Evolutionary conservation across 2,888 invertebrate genomes (phyloP).

Genomic region (Spisula solida): DNA sequence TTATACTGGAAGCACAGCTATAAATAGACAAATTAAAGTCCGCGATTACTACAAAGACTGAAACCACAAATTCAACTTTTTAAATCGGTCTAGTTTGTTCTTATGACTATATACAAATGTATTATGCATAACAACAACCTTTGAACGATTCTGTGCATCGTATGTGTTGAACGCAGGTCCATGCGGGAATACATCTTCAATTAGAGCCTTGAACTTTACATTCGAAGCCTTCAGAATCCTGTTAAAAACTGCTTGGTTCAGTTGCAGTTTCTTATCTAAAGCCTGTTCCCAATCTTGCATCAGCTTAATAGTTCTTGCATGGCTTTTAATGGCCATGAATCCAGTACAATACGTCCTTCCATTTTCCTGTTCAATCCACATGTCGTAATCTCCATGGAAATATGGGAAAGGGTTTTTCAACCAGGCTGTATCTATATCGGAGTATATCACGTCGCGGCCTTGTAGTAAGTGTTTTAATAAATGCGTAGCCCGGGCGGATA

Average conservation of each 20-base stretch:
- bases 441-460: not conserved
- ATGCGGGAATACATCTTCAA: not conserved
- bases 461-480: not conserved
- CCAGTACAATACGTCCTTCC: not conserved
- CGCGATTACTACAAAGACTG: not conserved
- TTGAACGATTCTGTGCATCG: not conserved
- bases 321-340: not conserved
- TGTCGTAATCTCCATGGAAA: not conserved
- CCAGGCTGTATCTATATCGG: not conserved
- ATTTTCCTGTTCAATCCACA: not conserved
- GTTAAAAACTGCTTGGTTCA: not conserved
- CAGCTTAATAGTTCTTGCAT: not conserved
- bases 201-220: not conserved
- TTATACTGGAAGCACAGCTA: no score
- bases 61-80: conserved; percentile 14
- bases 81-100: not conserved
- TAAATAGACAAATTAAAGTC: no score
- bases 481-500: not conserved
- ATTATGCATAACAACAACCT: conserved; percentile 11
- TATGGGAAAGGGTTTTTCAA: not conserved
- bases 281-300: not conserved
- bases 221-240: not conserved
- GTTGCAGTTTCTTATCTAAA: not conserved
- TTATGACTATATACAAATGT: not conserved
- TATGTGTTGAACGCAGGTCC: not conserved